Conservation (phyloP, 1,140 invertebrate genomes). For the Helicoverpa armigera region DNA sequence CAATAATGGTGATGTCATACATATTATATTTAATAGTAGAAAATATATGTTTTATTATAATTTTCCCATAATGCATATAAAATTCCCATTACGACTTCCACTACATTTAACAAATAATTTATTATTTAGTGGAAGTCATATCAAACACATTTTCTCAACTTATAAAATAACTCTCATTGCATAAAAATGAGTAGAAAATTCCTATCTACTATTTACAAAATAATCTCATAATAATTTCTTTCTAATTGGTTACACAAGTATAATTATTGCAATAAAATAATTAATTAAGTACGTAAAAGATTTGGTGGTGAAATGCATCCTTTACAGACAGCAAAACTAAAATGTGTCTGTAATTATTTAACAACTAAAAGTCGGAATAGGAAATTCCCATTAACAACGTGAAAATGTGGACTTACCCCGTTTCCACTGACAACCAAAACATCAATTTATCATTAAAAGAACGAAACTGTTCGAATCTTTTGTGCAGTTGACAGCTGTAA, state of each 20-base stretch:
- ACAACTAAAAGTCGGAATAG: slow-evolving; percentile 28
- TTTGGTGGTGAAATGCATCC: slow-evolving; percentile 71
- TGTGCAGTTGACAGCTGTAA: too few species aligned
- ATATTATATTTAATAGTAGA: neutral
- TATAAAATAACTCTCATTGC: slow-evolving; percentile 23
- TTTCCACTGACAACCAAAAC: too few species aligned
- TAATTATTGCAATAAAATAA: slow-evolving; percentile 47
- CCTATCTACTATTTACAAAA: slow-evolving; percentile 55
- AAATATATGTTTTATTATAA: neutral
- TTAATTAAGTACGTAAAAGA: slow-evolving; percentile 74
- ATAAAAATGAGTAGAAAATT: slow-evolving; percentile 30
- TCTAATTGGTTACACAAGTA: slow-evolving; percentile 36
- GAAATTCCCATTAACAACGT: slow-evolving; percentile 10
- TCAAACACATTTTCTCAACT: neutral
- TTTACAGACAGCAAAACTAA: neutral
- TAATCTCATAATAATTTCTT: slow-evolving; percentile 53
- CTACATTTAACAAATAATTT: neutral
- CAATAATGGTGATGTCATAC: slow-evolving; percentile 10
- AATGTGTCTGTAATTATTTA: neutral
- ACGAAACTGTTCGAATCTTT: too few species aligned
- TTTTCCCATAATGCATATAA: neutral
- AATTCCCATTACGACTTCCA: neutral
- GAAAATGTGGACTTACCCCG: neutral
- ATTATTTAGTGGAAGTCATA: too few species aligned
- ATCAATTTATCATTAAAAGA: too few species aligned